Conservation (phyloP, 1,140 invertebrate species). For the Pectinophora gossypiella region DNA sequence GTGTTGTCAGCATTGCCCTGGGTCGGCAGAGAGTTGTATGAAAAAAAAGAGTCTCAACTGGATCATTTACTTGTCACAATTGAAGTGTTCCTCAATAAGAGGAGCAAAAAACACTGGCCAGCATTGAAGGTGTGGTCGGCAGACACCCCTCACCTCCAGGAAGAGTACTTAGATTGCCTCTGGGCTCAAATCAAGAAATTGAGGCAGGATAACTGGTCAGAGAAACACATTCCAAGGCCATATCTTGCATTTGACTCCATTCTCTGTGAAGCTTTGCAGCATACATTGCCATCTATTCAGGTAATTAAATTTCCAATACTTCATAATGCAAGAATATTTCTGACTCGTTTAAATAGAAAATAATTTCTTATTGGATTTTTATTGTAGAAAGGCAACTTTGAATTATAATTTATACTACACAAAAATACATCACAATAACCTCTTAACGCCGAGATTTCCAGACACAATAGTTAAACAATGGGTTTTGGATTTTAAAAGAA, state of each 20-base stretch:
- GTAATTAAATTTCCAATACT: conserved; percentile 24
- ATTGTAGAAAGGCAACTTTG: too few species aligned
- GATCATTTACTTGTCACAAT: conserved; percentile 95
- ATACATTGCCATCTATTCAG: conserved; percentile 91
- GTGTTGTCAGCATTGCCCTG: conserved; percentile 96
- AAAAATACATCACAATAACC: too few species aligned
- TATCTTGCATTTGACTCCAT: conserved; percentile 97
- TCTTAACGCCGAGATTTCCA: too few species aligned
- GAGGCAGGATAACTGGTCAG: conserved; percentile 95
- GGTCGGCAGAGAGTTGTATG: conserved; percentile 96
- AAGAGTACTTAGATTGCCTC: conserved; percentile 98
- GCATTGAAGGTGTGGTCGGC: conserved; percentile 95
- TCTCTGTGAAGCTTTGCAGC: conserved; percentile 95
- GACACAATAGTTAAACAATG: too few species aligned
- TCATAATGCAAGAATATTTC: too few species aligned
- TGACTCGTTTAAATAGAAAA: too few species aligned
- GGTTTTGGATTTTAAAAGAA: too few species aligned
- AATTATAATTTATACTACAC: too few species aligned
- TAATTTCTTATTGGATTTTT: too few species aligned
- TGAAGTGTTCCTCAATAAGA: conserved; percentile 95
- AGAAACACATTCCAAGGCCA: conserved; percentile 96
- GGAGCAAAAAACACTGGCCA: conserved; percentile 93
- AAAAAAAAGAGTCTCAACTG: conserved; percentile 96
- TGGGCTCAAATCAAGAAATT: conserved; percentile 95
- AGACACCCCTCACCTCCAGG: conserved; percentile 95